A percentile compares a stretch with the other conserved stretches of the same genome.
phyloP scores from a whole-genome alignment of 2,797 vertebrate genomes.

The Crenuchus spilurus region DNA sequence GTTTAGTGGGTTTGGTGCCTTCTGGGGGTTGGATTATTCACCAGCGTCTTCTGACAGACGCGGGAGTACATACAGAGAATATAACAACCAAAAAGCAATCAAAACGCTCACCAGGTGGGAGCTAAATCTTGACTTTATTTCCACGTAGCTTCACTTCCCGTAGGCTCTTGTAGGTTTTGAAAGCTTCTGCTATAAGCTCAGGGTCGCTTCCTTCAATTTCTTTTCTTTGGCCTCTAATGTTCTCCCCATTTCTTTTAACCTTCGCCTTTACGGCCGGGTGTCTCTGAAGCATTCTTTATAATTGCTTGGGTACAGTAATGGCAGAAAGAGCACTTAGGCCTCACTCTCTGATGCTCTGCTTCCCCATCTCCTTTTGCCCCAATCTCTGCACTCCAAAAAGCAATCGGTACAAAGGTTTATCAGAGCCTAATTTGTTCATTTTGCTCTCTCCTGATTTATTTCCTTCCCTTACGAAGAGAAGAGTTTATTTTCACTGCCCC shows the following conservation, averaged over 20 bases:
- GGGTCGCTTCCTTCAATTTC: constrained; percentile 15
- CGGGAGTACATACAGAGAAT: background rate
- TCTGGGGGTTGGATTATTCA: constrained; percentile 22
- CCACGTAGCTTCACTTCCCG: constrained; percentile 22
- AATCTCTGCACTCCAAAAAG: constrained; percentile 63
- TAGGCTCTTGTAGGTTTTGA: constrained; percentile 14
- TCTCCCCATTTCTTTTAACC: constrained; percentile 43
- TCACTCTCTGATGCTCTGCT: constrained; percentile 21
- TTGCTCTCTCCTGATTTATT: constrained; percentile 56
- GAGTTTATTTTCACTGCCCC: constrained; percentile 65
- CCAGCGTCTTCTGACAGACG: constrained; percentile 15
- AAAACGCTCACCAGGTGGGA: constrained; percentile 6
- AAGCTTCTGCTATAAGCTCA: constrained; percentile 13
- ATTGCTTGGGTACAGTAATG: constrained; percentile 34
- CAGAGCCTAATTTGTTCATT: constrained; percentile 71
- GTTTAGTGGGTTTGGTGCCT: background rate
- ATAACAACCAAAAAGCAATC: constrained; percentile 32
- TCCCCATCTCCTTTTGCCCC: constrained; percentile 38
- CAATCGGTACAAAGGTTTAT: constrained; percentile 69
- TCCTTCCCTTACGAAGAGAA: constrained; percentile 28
- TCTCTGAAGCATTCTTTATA: constrained; percentile 34
- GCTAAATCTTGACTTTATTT: constrained; percentile 1
- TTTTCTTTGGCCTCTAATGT: constrained; percentile 16
- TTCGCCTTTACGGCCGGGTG: constrained; percentile 26
- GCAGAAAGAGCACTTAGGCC: constrained; percentile 39